Base-by-base conservation (phyloP, 2,113 vertebrate species). In the Brachypodius melanocephalos region DNA sequence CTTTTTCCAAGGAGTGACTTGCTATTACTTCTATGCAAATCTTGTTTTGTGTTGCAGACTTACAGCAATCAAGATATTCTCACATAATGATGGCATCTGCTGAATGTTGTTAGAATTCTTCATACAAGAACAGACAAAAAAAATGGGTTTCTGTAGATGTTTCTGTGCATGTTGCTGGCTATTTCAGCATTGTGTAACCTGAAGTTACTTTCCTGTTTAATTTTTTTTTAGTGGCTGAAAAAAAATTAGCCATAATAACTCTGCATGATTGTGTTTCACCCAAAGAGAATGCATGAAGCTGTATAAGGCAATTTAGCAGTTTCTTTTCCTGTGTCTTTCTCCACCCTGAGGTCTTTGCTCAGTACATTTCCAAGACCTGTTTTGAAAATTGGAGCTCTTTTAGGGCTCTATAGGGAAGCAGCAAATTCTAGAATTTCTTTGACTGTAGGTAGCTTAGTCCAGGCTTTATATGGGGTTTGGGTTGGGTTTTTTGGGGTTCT, bases 1-100 rank as follows among this genome's bases (percentile, higher is more conserved):
- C 9, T 45, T 89, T 89, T 94, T 89, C 66, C 43, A 66, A 61
- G 48, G 17, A 85, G 43, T 93, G 20, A 20, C 51, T 62, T 90
- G 11, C 45, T 91, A 46, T 89, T 93, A 84, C 84, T 89, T 85
- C 31, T 58, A 81, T 86, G 46, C 55, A 90, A 80, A 83, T 93
- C 36, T 25, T 34, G 8, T 11, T 73, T 86, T 83, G 59, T 77
- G 15, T 71, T 71, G 36, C 29, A 93, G 74, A 94, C 19, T 52
- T 89, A n/a, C 49, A 83, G 59, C 43, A 90, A 42, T 73, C 72
- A 77, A 42, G 51, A 77, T 16, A 62, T 29, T 61, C 42, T 86
- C 28, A 43, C 59, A 21, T 61, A 83, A 88, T 49, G 46, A 36
- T 5, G 32, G 13, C 43, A 77, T 74, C 51, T 90, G 24, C 51